Base-by-base conservation (phyloP, 2,113 vertebrate species). In the Brienomyrus longianalis region DNA sequence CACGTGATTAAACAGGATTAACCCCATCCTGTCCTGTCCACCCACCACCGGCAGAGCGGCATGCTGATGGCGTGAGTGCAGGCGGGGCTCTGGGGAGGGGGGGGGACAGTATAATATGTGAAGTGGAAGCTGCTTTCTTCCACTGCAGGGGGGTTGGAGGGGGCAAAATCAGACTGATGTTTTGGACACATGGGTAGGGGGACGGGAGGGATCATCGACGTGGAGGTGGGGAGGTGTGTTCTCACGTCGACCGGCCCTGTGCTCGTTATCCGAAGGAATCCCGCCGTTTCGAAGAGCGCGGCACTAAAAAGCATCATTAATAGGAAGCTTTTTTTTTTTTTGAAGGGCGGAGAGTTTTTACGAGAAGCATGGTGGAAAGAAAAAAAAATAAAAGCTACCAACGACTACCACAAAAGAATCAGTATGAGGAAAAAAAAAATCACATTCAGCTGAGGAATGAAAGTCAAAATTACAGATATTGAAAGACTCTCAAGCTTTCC, bases 391-490 rank as follows among this genome's bases (percentile, higher is more conserved):
- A 47, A 90, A 62, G 89, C 92, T 90, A 15, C 86, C 77, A 90
- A 91, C 89, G 90, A 88, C 31, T 47, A 91, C 91, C 88, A 91
- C 93, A 93, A 43, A 43, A 92, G 85, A 83, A 85, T 39, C 39
- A 45, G 39, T 47, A 23, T 88, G 77, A 52, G 89, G 89, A 31
- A n/a, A 66, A 66, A 89, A 92, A 91, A 93, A 91, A 90, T 91
- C 92, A 70, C 45, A 88, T 88, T 86, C 84, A 89, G 90, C 90
- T 93, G 90, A 91, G 89, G 91, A 77, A 86, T 88, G 89, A 93
- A 66, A 90, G 89, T 90, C 90, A 88, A 93, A 95, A 96, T 96
- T 96, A 95, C 35, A 91, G 92, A 92, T 89, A 88, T 48, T 83
- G 59, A 89, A 83, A 90, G 91, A 92, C 92, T 94, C 93, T 92